Percentiles rank a stretch among this genome's conserved stretches.
phyloP scores from a whole-genome alignment of 2,113 vertebrate genomes.

The Diadophis punctatus region DNA sequence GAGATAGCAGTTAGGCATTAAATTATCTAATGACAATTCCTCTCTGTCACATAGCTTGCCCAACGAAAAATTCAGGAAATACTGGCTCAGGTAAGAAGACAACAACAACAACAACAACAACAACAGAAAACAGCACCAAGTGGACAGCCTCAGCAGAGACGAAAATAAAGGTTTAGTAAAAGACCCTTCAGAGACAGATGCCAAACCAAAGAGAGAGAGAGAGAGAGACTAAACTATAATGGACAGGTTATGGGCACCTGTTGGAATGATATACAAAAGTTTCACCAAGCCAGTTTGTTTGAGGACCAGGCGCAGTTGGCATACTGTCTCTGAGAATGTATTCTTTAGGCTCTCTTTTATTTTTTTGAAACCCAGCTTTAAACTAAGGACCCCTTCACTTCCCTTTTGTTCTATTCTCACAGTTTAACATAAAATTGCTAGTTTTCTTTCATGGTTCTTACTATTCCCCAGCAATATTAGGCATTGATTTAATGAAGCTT shows the following conservation, averaged over 20 bases:
- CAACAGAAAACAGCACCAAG: constrained; percentile 79
- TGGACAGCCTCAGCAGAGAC: constrained; percentile 82
- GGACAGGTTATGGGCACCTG: constrained; percentile 69
- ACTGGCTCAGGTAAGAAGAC: constrained; percentile 94
- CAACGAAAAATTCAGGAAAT: constrained; percentile 99
- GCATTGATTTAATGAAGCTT: constrained; percentile 84
- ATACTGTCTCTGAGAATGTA: constrained; percentile 88
- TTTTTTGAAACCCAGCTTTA: constrained; percentile 86
- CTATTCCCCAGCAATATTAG: constrained; percentile 73
- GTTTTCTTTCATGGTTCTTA: constrained; percentile 72
- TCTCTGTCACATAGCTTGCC: constrained; percentile 77
- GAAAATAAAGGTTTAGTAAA: constrained; percentile 84
- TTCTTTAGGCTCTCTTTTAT: constrained; percentile 85
- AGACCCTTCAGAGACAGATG: constrained; percentile 77
- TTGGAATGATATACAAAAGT: constrained; percentile 73
- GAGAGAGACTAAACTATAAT: constrained; percentile 66
- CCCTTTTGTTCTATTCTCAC: constrained; percentile 85
- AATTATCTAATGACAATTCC: constrained; percentile 17
- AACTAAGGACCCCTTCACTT: constrained; percentile 78
- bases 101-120: constrained; percentile 90
- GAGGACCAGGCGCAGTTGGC: constrained; percentile 81
- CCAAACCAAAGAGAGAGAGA: constrained; percentile 88
- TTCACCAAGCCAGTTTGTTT: constrained; percentile 75
- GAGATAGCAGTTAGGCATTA: background rate
- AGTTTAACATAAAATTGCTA: constrained; percentile 75